phyloP scores from a whole-genome alignment of 2,797 vertebrate species.

The Crypturellus tataupa region DNA sequence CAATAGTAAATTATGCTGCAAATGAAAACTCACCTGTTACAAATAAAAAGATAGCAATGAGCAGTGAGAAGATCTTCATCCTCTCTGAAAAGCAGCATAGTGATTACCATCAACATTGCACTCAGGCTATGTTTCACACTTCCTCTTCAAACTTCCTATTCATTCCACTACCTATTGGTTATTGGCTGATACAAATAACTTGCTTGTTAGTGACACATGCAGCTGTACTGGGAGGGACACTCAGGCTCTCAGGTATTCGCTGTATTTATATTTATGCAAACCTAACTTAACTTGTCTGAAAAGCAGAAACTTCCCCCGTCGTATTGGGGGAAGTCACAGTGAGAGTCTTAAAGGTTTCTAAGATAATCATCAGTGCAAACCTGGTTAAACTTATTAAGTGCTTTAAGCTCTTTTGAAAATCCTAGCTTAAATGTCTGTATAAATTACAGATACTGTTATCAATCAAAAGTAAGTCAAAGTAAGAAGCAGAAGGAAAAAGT shows the following conservation, averaged over 20 bases:
- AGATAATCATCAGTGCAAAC: background rate
- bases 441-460: background rate
- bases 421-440: background rate
- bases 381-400: background rate
- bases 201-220: background rate
- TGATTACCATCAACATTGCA: conserved; percentile 20
- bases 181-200: background rate
- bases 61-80: conserved; percentile 33
- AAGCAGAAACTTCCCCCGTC: background rate
- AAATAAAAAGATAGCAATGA: conserved; percentile 43
- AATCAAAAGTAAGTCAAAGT: background rate
- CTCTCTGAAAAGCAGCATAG: conserved; percentile 45
- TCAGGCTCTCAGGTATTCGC: background rate
- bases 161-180: background rate
- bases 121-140: conserved; percentile 28
- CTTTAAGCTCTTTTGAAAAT: background rate
- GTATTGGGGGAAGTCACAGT: background rate
- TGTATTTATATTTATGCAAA: background rate
- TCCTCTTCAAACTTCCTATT: conserved; percentile 51
- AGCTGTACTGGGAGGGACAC: background rate
- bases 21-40: conserved; percentile 48
- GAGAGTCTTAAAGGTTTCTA: background rate
- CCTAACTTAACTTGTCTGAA: background rate
- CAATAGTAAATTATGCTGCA: background rate
- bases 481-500: too few relatives aligned